Base-by-base conservation (phyloP, 2,113 vertebrate species). In the Diglossa brunneiventris region DNA sequence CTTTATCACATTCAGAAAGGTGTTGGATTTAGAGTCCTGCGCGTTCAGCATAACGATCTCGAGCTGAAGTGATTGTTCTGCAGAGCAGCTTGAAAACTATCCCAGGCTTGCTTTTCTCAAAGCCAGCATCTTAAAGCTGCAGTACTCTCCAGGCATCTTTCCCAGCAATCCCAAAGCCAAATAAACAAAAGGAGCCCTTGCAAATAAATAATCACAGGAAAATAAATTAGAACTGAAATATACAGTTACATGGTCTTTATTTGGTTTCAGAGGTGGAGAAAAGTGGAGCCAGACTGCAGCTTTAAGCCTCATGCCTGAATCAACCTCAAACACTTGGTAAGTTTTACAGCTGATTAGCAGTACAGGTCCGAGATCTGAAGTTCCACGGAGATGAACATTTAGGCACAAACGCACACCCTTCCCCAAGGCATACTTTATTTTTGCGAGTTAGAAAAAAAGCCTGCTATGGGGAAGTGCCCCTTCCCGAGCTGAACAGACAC, bases 201-300 rank as follows among this genome's bases (percentile, higher is more conserved):
- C 88, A 88, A 97, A 97, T 97, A 97, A 97, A 97, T 96, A 96
- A 95, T 69, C 58, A 39, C 84, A 77, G 64, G 85, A 77, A 81
- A 95, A 96, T 96, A 97, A 97, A 96, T 92, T 92, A 52, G 72
- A 83, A 87, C 80, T 83, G 72, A 87, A 91, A 81, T 94, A 87
- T 94, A 96, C 80, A 96, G 90, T 96, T 95, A 73, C 64, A 78
- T 50, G 79, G 89, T 93, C 93, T 96, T 97, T 96, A 97, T 97
- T 97, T 96, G 95, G 96, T 97, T 97, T 96, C 92, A 93, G 91
- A 94, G 90, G 83, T 70, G 93, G 91, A 95, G 94, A 96, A 95
- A 94, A 90, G 87, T 75, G 92, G 92, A 96, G 92, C 63, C 63
- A 81, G 88, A 95, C 93, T 96, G 92, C 91, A 96, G 92, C 92